A percentile compares a stretch with the other conserved stretches of the same genome.
Conservation (phyloP, 2,888 invertebrate genomes). For the Coelinius sp. region DNA sequence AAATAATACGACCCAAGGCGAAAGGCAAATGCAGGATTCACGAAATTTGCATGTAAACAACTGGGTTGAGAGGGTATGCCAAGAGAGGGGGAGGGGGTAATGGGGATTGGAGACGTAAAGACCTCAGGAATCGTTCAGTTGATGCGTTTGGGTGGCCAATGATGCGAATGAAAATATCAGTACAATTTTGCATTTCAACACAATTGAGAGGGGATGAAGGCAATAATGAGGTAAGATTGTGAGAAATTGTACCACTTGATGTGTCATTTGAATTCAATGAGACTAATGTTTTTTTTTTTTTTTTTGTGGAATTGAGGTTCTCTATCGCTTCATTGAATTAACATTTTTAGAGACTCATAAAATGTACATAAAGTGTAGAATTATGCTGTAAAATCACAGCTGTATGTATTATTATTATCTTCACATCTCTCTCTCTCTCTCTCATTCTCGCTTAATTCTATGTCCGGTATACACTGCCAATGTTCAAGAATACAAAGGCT, state of each 20-base stretch:
- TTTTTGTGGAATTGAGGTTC: not conserved
- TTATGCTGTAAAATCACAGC: not conserved
- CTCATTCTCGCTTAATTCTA: constrained; percentile 11
- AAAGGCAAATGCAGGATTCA: constrained; percentile 19
- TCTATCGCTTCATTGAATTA: constrained; percentile 4
- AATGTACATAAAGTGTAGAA: not conserved
- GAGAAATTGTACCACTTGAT: not conserved
- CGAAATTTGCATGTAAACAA: constrained; percentile 23
- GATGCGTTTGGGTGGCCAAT: constrained; percentile 9
- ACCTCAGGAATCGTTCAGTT: constrained; percentile 1
- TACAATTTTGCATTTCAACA: not conserved
- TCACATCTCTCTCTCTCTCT: not conserved
- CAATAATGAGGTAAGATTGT: not conserved
- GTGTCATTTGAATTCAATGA: not conserved
- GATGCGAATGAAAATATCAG: not conserved
- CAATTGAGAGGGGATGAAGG: not conserved
- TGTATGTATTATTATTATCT: constrained; percentile 9
- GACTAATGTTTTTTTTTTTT: not conserved
- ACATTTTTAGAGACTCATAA: not conserved
- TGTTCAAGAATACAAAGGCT: constrained; percentile 43
- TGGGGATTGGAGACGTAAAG: not conserved
- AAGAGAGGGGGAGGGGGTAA: not conserved
- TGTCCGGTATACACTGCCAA: constrained; percentile 4
- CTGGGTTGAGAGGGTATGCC: not conserved
- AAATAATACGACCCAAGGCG: constrained; percentile 18